phyloP scores from a whole-genome alignment of 2,888 invertebrate species.

The Anodontia alba region DNA sequence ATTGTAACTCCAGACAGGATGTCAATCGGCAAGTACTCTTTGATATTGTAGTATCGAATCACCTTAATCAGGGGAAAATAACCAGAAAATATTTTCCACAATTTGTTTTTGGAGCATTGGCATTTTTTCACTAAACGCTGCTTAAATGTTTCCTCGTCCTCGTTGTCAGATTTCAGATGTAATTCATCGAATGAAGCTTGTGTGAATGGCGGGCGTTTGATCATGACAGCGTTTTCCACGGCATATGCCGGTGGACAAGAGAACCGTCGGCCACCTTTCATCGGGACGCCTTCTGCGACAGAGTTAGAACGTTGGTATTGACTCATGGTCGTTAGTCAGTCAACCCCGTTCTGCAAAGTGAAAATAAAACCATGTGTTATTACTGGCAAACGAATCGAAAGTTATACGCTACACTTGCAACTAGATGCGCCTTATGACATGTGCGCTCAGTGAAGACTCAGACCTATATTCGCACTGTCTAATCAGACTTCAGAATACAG shows the following conservation, averaged over 20 bases:
- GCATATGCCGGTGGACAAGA: constrained; percentile 63
- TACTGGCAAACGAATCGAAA: no score
- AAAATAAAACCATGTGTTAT: no score
- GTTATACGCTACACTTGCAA: no score
- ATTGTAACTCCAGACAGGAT: constrained; percentile 82
- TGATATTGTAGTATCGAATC: constrained; percentile 78
- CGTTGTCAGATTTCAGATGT: constrained; percentile 64
- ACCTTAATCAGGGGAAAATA: constrained; percentile 78
- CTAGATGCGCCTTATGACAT: no score
- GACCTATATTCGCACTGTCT: no score
- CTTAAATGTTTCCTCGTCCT: constrained; percentile 38
- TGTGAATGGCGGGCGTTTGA: constrained; percentile 68
- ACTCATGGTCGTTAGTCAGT: background rate
- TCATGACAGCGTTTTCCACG: constrained; percentile 62
- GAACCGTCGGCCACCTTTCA: constrained; percentile 61
- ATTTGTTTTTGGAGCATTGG: constrained; percentile 71
- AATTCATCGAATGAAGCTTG: constrained; percentile 77
- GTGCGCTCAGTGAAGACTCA: no score
- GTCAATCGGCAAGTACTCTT: constrained; percentile 75
- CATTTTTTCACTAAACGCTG: constrained; percentile 63
- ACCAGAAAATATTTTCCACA: constrained; percentile 70
- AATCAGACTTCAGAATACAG: no score
- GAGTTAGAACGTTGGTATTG: constrained; percentile 43
- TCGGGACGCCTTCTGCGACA: constrained; percentile 41
- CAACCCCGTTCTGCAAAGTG: background rate